Percentiles rank a stretch among this genome's conserved stretches.
These are phyloP conservation scores for Hyles vespertilio DNA, from an alignment of 1,140 invertebrate genomes.

Conservation along the genomic window DNA sequence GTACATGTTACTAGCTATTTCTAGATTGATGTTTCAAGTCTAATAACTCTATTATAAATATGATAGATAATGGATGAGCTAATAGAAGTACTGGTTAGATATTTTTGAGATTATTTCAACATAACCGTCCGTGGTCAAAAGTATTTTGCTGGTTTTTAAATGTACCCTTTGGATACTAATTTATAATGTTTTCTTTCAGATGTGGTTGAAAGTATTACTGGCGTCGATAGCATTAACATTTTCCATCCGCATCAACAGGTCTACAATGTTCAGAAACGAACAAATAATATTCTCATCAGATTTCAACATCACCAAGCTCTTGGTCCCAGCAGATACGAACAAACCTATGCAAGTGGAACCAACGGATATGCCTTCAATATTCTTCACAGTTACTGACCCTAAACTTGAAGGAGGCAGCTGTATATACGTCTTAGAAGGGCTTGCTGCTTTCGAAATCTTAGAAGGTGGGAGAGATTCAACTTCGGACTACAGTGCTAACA, in stretches of 20 bases:
- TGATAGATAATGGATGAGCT: no score
- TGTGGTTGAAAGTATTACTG: not conserved
- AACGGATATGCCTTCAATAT: constrained; percentile 48
- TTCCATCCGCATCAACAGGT: constrained; percentile 1
- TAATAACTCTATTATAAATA: no score
- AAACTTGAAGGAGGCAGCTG: constrained; percentile 44
- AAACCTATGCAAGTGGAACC: constrained; percentile 35
- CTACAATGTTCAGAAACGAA: constrained; percentile 41
- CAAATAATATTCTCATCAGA: constrained; percentile 47
- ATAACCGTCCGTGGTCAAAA: no score
- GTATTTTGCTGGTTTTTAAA: not conserved
- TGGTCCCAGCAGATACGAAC: constrained; percentile 44
- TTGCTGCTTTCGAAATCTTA: constrained; percentile 53
- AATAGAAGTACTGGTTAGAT: no score
- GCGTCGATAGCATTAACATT: not conserved
- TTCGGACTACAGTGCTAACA: constrained; percentile 45
- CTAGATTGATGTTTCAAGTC: no score
- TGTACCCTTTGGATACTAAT: not conserved
- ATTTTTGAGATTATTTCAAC: no score
- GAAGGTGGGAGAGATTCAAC: constrained; percentile 57
- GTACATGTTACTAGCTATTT: no score
- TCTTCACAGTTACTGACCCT: constrained; percentile 49
- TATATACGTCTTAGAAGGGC: constrained; percentile 56
- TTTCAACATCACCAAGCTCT: constrained; percentile 44
- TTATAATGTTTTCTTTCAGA: not conserved